Conservation (phyloP, 2,797 vertebrate species). For the Tenualosa ilisha region DNA sequence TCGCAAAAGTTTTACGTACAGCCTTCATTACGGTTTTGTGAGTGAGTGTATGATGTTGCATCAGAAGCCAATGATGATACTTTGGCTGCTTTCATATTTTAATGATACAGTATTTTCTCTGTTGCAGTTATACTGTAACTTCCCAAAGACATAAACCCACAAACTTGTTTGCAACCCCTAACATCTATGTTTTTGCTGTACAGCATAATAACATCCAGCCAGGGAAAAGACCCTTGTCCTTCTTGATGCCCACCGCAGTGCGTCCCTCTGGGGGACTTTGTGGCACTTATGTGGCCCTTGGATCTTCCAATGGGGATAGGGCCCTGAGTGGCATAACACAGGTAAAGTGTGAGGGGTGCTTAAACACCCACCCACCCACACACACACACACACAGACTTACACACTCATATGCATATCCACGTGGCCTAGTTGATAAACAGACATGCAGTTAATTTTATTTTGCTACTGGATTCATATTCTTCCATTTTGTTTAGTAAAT, state of each 20-base stretch:
- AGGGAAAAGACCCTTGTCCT: slow-evolving; percentile 88
- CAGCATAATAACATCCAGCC: slow-evolving; percentile 86
- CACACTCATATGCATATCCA: background rate
- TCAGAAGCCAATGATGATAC: background rate
- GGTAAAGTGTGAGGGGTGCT: slow-evolving; percentile 65
- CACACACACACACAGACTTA: too few species aligned
- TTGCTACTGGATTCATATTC: too few species aligned
- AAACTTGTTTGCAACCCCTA: background rate
- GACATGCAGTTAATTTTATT: background rate
- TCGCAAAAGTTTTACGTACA: background rate
- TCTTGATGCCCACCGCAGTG: slow-evolving; percentile 90
- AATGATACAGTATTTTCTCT: too few species aligned
- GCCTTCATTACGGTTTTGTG: background rate
- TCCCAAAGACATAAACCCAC: background rate
- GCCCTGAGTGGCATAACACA: slow-evolving; percentile 90
- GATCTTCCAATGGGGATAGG: slow-evolving; percentile 85
- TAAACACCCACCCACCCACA: too few species aligned
- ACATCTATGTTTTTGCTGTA: slow-evolving; percentile 32
- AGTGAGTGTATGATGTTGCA: background rate
- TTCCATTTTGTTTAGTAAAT: too few species aligned
- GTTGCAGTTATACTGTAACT: too few species aligned
- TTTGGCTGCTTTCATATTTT: background rate
- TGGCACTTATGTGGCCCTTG: slow-evolving; percentile 90
- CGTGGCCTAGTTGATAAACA: background rate
- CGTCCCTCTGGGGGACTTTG: slow-evolving; percentile 88